Percentiles rank a stretch among this genome's conserved stretches.
These are phyloP conservation scores for Taurulus bubalis DNA, from an alignment of 2,113 vertebrate species.

Conservation along the genomic window DNA sequence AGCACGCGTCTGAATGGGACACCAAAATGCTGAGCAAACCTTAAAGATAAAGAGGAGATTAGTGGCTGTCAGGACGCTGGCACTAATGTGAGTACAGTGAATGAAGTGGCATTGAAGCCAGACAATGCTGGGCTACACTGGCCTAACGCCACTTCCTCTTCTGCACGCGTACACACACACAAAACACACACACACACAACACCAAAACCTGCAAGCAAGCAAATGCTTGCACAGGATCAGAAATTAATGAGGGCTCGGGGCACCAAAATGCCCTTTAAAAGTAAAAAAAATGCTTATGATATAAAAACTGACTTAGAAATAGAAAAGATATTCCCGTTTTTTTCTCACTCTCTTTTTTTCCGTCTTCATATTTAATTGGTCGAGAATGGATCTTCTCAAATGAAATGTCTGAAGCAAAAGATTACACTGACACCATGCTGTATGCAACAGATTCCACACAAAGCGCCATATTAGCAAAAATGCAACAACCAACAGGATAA, in stretches of 20 bases:
- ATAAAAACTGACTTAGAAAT: conserved; percentile 20
- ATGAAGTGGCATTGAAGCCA: conserved; percentile 75
- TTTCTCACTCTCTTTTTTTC: neutral
- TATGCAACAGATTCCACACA: conserved; percentile 39
- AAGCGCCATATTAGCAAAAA: conserved; percentile 49
- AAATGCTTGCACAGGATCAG: conserved; percentile 53
- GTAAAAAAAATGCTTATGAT: conserved; percentile 47
- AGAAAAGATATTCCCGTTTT: neutral
- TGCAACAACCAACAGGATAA: conserved; percentile 24
- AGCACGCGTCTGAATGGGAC: conserved; percentile 49
- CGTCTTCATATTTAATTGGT: conserved; percentile 18
- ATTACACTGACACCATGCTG: conserved; percentile 37
- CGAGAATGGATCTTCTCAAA: neutral
- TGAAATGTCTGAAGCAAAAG: conserved; percentile 27
- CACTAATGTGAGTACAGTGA: conserved; percentile 62
- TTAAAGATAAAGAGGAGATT: conserved; percentile 79
- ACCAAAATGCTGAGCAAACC: conserved; percentile 77
- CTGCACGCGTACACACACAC: conserved; percentile 31
- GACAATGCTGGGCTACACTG: conserved; percentile 67
- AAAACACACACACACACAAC: conserved; percentile 24
- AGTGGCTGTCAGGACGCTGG: conserved; percentile 62
- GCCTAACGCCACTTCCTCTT: conserved; percentile 71
- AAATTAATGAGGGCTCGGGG: conserved; percentile 58
- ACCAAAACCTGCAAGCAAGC: conserved; percentile 65
- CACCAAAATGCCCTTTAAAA: conserved; percentile 61